Conservation (phyloP, 2,888 invertebrate species). For the Scotopteryx bipunctaria region DNA sequence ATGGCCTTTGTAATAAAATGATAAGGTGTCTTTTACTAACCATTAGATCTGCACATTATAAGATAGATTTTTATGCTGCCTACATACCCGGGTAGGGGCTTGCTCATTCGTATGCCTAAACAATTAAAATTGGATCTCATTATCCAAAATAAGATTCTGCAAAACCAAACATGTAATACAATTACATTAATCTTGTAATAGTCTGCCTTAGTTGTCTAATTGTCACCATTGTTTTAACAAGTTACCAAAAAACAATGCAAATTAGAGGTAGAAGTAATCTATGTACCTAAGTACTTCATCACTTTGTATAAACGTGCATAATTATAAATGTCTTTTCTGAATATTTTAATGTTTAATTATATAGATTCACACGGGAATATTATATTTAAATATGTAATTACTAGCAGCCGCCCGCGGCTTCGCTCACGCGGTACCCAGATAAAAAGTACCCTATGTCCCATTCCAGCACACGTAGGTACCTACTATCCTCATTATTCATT, state of each 20-base stretch:
- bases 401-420: too few relatives aligned
- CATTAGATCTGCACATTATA: too few relatives aligned
- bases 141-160: constrained; percentile 23
- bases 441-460: too few relatives aligned
- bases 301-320: too few relatives aligned
- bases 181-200: constrained; percentile 33
- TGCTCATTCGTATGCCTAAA: neutral
- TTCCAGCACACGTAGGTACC: too few relatives aligned
- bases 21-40: too few relatives aligned
- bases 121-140: constrained; percentile 24
- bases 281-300: too few relatives aligned
- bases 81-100: too few relatives aligned
- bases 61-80: too few relatives aligned
- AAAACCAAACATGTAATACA: constrained; percentile 18
- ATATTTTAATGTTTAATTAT: constrained; percentile 18
- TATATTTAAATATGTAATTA: neutral
- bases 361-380: constrained; percentile 24
- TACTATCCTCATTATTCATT: too few relatives aligned
- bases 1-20: neutral
- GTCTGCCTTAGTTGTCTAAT: constrained; percentile 21
- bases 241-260: constrained; percentile 12
- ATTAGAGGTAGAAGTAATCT: constrained; percentile 11
- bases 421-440: too few relatives aligned
- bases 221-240: constrained; percentile 20
- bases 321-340: constrained; percentile 5